Percentiles rank a stretch among this genome's conserved stretches.
These are phyloP conservation scores for Brachionus sp. DNA, from an alignment of 1,140 invertebrate species.

Conservation along the genomic window DNA sequence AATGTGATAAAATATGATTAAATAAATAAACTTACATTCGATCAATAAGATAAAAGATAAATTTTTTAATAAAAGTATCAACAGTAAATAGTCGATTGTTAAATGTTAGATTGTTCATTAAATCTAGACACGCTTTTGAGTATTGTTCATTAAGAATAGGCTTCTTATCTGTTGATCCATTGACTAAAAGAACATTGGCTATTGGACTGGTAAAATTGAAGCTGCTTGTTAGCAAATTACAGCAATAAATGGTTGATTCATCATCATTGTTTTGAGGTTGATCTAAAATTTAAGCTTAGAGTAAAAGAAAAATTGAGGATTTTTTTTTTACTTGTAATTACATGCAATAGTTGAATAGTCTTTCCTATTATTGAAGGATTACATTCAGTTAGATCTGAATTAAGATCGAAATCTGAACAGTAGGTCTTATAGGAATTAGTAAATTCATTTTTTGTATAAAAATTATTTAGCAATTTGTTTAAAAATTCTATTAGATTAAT, in stretches of 20 bases:
- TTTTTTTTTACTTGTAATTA: not conserved
- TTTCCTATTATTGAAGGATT: not conserved
- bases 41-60: not conserved
- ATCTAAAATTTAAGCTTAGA: not conserved
- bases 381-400: not conserved
- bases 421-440: not conserved
- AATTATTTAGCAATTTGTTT: conserved; percentile 23
- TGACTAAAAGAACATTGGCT: not conserved
- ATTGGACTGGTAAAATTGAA: conserved; percentile 31
- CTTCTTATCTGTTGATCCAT: not conserved
- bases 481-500: conserved; percentile 11
- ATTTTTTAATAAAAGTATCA: conserved; percentile 6
- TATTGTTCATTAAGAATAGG: not conserved
- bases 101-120: conserved; percentile 23
- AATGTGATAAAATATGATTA: not conserved
- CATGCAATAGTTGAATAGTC: conserved; percentile 19
- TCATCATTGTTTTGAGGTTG: conserved; percentile 1
- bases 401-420: not conserved
- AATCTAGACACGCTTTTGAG: conserved; percentile 5
- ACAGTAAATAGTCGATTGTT: not conserved
- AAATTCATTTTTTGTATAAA: not conserved
- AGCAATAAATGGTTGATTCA: not conserved
- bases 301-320: not conserved
- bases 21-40: not conserved
- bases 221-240: conserved; percentile 6